Evolutionary conservation across 2,113 vertebrate genomes (phyloP).

Genomic region (Lipophrys pholis): DNA sequence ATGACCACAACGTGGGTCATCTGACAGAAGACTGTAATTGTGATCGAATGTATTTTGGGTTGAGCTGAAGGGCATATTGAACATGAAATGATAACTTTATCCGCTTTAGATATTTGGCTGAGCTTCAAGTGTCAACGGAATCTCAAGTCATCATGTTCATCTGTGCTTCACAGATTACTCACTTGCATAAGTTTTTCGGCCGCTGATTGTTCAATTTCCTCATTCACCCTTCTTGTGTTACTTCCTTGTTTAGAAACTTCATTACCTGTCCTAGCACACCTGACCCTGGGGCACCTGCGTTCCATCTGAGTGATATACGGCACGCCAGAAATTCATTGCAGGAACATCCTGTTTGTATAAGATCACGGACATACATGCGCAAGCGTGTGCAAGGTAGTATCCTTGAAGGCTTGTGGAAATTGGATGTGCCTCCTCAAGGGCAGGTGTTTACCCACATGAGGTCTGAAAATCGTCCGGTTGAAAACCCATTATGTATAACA

Average conservation of each 20-base stretch:
- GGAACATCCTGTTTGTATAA: neutral
- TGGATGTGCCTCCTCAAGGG: slow-evolving; percentile 12
- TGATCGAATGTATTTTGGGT: slow-evolving; percentile 38
- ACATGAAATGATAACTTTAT: slow-evolving; percentile 46
- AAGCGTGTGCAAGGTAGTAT: neutral
- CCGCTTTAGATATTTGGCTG: slow-evolving; percentile 21
- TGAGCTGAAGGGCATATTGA: slow-evolving; percentile 33
- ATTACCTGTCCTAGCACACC: neutral
- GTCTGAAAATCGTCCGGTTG: slow-evolving; percentile 23
- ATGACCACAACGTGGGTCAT: slow-evolving; percentile 35
- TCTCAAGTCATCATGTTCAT: neutral
- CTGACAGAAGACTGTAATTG: slow-evolving; percentile 25
- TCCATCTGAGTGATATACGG: slow-evolving; percentile 25
- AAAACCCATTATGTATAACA: slow-evolving; percentile 34
- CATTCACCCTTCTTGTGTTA: neutral
- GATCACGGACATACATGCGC: neutral
- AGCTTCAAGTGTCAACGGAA: slow-evolving; percentile 2
- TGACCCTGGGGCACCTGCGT: slow-evolving; percentile 14
- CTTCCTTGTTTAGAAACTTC: slow-evolving; percentile 3
- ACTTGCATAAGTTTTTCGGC: neutral
- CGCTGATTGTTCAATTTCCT: slow-evolving; percentile 31
- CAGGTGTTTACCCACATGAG: slow-evolving; percentile 20
- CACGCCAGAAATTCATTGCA: slow-evolving; percentile 2
- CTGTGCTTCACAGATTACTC: neutral
- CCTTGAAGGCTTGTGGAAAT: neutral